These are phyloP conservation scores for Agrenia bidenticulata DNA, from an alignment of 2,888 invertebrate genomes.

Conservation along the genomic window DNA sequence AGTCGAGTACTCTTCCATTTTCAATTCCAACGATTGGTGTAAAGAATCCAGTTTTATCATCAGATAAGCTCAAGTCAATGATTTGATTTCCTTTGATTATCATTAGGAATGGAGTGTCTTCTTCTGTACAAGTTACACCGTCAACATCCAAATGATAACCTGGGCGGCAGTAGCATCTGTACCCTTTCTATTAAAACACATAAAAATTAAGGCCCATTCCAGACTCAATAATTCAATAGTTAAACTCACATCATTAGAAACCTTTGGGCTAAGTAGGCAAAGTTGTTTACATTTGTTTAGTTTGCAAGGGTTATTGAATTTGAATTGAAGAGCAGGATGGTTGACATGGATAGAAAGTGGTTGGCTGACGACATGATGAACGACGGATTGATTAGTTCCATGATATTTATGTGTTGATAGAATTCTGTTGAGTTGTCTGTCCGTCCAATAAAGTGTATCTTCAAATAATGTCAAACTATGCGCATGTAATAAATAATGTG, in stretches of 20 bases:
- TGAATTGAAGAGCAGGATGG: slow-evolving; percentile 90
- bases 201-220: neutral
- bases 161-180: slow-evolving; percentile 87
- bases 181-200: slow-evolving; percentile 61
- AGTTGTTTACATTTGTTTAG: slow-evolving; percentile 79
- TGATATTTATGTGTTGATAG: slow-evolving; percentile 87
- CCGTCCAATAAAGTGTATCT: slow-evolving; percentile 95
- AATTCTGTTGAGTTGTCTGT: slow-evolving; percentile 79
- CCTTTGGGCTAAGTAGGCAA: slow-evolving; percentile 72
- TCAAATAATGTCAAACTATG: slow-evolving; percentile 94
- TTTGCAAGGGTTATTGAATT: slow-evolving; percentile 73
- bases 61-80: slow-evolving; percentile 75
- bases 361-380: slow-evolving; percentile 90
- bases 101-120: slow-evolving; percentile 85
- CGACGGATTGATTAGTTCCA: slow-evolving; percentile 88
- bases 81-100: slow-evolving; percentile 86
- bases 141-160: slow-evolving; percentile 67
- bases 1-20: slow-evolving; percentile 86
- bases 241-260: slow-evolving; percentile 7
- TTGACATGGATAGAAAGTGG: slow-evolving; percentile 93
- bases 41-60: slow-evolving; percentile 74
- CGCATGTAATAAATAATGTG: slow-evolving; percentile 91
- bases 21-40: slow-evolving; percentile 86
- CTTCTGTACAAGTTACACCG: slow-evolving; percentile 75
- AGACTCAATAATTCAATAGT: too few species aligned